Base-by-base conservation (phyloP, 2,113 vertebrate species). In the Xyliphius kryptos region DNA sequence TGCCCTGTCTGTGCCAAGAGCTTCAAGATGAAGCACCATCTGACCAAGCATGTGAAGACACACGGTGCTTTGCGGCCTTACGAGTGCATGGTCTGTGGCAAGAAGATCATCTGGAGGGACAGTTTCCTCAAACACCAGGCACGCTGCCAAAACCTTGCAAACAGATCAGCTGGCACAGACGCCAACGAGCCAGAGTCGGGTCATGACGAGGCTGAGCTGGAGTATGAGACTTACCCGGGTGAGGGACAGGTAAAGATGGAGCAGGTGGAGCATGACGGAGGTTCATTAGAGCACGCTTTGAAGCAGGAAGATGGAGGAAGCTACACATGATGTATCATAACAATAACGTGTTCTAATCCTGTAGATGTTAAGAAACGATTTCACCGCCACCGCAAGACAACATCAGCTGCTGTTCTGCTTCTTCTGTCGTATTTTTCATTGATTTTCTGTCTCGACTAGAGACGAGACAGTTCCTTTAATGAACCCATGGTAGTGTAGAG, bases 11-110 rank as follows among this genome's bases (percentile, higher is more conserved):
- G 94, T 53, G 79, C 81, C 83, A 97, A 97, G 70, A 91, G 91
- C 71, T 97, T 95, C 83, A 97, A 97, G 86, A 95, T 97, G 94
- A 95, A 97, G 81, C 93, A 97, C 56, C 93, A 95, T 78, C 89
- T 97, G 14, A 95, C 92, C 0, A 93, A 97, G 84, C 94, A 97
- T 85, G 95, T 95, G 90, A 97, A 97, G 85, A 95, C 92, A 0
- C 93, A 97, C 84, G 94, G 92, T 0, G 92, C 92, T 17, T 89
- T 93, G 56, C 93, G 93, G 56, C 94, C 92, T 6, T 97, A 95
- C 54, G 86, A 91, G 80, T 97, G 93, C 74, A 66, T 78, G 1
- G 75, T 87, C 74, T 95, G 93, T 5, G 89, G 87, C 57, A 91
- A 92, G 82, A 93, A 93, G 79, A 95, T 97, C 85, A 95, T 97